Conservation (phyloP, 2,797 vertebrate genomes). For the Euphonia xanthogaster region DNA sequence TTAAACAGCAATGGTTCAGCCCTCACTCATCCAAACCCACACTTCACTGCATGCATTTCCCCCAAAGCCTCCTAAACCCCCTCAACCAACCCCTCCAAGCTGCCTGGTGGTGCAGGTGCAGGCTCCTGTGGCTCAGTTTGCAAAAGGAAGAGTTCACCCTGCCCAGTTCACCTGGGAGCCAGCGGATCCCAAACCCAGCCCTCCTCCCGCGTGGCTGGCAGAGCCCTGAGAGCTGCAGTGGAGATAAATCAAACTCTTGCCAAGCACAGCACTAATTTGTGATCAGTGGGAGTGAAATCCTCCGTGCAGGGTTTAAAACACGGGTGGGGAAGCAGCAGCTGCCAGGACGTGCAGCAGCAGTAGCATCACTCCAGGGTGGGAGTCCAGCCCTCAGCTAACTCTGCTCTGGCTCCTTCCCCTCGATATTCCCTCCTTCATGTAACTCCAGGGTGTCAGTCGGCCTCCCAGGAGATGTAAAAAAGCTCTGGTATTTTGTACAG, state of each 20-base stretch:
- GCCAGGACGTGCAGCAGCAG: background rate
- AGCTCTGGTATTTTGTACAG: background rate
- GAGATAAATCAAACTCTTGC: background rate
- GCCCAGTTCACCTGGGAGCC: background rate
- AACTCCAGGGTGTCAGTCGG: background rate
- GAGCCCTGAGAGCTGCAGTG: background rate
- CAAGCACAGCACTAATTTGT: background rate
- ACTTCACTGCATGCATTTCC: background rate
- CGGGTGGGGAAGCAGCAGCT: background rate
- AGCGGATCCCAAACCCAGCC: background rate
- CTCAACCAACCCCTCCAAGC: background rate
- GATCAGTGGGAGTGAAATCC: background rate
- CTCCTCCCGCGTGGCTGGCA: background rate
- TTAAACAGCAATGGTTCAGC: background rate
- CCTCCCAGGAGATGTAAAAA: background rate
- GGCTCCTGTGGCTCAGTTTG: background rate
- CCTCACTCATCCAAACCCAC: background rate
- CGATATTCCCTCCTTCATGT: background rate
- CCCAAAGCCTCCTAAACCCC: background rate
- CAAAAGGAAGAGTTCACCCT: background rate
- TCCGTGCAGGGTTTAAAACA: background rate
- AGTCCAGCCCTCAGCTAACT: background rate
- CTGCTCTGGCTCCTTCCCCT: background rate
- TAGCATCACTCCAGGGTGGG: background rate
- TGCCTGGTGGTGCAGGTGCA: background rate